These are phyloP conservation scores for Astyanax mexicanus DNA, from an alignment of 2,797 vertebrate genomes.

Conservation along the genomic window DNA sequence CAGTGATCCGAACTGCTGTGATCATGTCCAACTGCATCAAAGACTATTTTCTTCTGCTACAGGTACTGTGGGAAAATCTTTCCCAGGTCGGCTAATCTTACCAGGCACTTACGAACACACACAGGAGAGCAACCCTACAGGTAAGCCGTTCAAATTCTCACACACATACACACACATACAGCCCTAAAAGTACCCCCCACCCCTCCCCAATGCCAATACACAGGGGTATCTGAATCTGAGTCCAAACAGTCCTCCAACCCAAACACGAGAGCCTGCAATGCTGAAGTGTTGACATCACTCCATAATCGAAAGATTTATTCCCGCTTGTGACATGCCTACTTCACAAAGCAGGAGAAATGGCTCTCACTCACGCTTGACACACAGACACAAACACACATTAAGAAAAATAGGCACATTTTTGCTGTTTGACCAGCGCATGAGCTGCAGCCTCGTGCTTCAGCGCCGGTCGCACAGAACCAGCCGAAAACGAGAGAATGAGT, in stretches of 20 bases:
- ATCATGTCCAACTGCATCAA: conserved; percentile 5
- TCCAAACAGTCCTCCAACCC: conserved; percentile 40
- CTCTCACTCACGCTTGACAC: conserved; percentile 41
- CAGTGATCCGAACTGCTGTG: not conserved
- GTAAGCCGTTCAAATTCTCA: conserved; percentile 70
- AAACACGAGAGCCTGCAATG: conserved; percentile 38
- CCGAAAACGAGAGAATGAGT: conserved; percentile 25
- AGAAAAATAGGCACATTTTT: conserved; percentile 31
- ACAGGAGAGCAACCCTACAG: conserved; percentile 99
- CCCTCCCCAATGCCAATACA: conserved; percentile 21
- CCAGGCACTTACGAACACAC: conserved; percentile 97
- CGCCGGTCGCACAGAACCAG: conserved; percentile 21
- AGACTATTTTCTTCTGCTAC: conserved; percentile 38
- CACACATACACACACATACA: conserved; percentile 25
- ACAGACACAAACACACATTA: conserved; percentile 36
- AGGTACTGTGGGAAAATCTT: conserved; percentile 99
- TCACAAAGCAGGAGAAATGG: conserved; percentile 24
- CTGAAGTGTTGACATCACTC: conserved; percentile 29
- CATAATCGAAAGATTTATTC: conserved; percentile 37
- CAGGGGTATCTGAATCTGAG: conserved; percentile 15
- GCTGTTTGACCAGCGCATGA: conserved; percentile 34
- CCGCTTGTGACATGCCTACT: conserved; percentile 17
- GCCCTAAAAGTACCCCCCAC: not conserved
- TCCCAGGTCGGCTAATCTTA: conserved; percentile 97
- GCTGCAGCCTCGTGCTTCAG: conserved; percentile 1